phyloP scores from a whole-genome alignment of 2,797 vertebrate species.

The Chelonia mydas region DNA sequence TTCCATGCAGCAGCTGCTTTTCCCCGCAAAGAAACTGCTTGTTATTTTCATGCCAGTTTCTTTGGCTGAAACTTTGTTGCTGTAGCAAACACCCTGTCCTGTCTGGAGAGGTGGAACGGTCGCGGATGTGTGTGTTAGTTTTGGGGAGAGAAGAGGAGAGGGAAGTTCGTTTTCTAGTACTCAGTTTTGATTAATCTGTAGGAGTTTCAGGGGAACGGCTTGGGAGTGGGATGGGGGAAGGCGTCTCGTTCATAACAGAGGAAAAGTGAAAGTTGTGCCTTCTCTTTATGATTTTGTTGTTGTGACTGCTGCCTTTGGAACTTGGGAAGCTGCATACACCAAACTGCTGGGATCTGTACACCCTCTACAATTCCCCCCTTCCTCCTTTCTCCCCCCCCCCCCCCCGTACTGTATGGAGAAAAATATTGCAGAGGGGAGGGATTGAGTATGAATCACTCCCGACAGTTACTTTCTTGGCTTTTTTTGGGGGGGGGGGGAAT shows the following conservation, averaged over 20 bases:
- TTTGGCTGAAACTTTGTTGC: conserved; percentile 16
- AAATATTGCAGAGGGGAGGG: background rate
- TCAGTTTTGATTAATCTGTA: background rate
- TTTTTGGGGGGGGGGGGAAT: background rate
- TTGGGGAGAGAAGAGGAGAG: background rate
- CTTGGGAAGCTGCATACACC: background rate
- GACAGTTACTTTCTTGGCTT: conserved; percentile 57
- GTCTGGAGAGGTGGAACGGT: conserved; percentile 45
- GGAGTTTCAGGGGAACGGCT: background rate
- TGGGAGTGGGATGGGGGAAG: background rate
- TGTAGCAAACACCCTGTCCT: conserved; percentile 28
- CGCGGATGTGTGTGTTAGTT: background rate
- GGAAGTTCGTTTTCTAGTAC: background rate
- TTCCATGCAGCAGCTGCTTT: background rate
- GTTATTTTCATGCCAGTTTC: background rate
- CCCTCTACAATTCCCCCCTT: background rate
- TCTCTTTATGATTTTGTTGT: conserved; percentile 28
- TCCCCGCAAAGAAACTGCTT: background rate
- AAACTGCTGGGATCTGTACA: background rate
- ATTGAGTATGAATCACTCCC: conserved; percentile 19
- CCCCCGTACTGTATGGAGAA: background rate
- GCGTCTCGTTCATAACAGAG: background rate
- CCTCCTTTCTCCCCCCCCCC: background rate
- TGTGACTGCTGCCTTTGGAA: background rate
- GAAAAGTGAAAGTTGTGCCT: conserved; percentile 67